Evolutionary conservation across 2,888 invertebrate species (phyloP).

Genomic region (Cactoblastis cactorum): DNA sequence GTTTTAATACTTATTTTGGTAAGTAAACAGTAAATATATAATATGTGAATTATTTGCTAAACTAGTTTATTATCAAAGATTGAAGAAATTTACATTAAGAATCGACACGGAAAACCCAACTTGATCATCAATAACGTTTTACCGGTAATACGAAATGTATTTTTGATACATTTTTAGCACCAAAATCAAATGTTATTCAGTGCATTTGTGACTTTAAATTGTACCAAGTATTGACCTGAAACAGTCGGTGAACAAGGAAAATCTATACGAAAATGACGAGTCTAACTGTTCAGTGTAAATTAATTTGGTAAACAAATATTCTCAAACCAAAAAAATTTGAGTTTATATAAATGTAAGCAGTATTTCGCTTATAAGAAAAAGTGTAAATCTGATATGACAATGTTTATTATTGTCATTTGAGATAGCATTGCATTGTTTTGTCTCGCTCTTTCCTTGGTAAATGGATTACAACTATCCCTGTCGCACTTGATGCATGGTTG

Average conservation of each 20-base stretch:
- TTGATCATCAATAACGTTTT: constrained; percentile 37
- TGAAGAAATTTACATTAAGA: background rate
- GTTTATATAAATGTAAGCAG: background rate
- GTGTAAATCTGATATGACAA: background rate
- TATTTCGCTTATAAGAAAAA: background rate
- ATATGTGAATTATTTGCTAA: constrained; percentile 15
- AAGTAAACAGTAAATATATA: constrained; percentile 42
- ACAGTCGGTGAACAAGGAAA: background rate
- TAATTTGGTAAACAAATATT: background rate
- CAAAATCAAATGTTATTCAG: background rate
- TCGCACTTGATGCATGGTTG: background rate
- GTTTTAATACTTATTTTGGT: constrained; percentile 55
- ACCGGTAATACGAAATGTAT: constrained; percentile 39
- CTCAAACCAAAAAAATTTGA: background rate
- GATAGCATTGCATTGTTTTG: background rate
- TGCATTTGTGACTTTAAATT: background rate
- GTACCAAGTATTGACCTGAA: background rate
- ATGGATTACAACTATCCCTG: background rate
- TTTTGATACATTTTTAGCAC: constrained; percentile 19
- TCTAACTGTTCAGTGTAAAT: background rate
- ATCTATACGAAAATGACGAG: background rate
- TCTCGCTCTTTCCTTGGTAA: background rate
- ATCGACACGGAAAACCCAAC: constrained; percentile 17
- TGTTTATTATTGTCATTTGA: constrained; percentile 7
- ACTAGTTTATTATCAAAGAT: background rate